Conservation (phyloP, 1,140 invertebrate species). For the Achroia grisella region DNA sequence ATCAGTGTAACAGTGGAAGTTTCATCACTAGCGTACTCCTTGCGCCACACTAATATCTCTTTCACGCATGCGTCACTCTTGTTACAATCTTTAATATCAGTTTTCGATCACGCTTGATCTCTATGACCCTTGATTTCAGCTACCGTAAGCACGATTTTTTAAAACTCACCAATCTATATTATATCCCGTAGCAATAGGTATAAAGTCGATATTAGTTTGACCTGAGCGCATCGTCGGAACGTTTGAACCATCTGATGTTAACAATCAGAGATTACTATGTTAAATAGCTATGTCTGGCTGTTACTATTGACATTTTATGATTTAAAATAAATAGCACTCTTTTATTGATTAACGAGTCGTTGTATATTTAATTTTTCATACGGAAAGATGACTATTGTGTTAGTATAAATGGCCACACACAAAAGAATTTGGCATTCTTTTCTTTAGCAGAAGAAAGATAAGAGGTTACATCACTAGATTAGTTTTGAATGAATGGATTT, state of each 20-base stretch:
- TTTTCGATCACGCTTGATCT: conserved; percentile 68
- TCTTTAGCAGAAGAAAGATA: too few species aligned
- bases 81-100: conserved; percentile 65
- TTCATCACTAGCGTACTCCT: conserved; percentile 18
- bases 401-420: too few species aligned
- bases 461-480: too few species aligned
- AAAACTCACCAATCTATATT: background rate
- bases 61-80: conserved; percentile 66
- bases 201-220: conserved; percentile 22
- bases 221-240: conserved; percentile 21
- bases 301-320: conserved; percentile 23
- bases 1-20: background rate
- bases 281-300: conserved; percentile 40
- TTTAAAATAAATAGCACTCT: too few species aligned
- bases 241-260: conserved; percentile 53
- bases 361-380: too few species aligned
- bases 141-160: conserved; percentile 63
- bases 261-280: conserved; percentile 60
- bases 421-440: too few species aligned
- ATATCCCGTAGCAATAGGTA: conserved; percentile 15
- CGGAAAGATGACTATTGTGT: too few species aligned
- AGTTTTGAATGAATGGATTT: too few species aligned
- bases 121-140: conserved; percentile 63
- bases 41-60: conserved; percentile 54
- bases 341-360: conserved; percentile 7